Evolutionary conservation across 2,797 vertebrate genomes (phyloP), one percentile per base, ranked within the genome.

Genomic region (Sebastes oblongus): DNA sequence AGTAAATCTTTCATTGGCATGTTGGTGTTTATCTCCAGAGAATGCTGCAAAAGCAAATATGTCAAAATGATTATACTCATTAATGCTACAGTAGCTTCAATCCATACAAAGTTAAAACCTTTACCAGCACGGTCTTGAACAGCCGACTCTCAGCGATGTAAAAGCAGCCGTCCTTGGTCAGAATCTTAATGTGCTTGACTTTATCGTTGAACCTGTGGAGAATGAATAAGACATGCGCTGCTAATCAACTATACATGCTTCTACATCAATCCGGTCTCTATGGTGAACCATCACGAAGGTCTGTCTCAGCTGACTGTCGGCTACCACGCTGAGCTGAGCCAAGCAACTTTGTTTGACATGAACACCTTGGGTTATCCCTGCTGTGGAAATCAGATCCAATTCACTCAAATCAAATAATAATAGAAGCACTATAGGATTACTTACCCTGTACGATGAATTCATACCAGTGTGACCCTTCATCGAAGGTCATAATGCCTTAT

Each of bases 151-250:
- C 97, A 60, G 97, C 96, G 85, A 99, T 98, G 95, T 97, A 97
- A 92, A 98, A 98, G 94, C 94, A 96, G 84, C 96, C 94, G 79
- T 98, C 97, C 96, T 96, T 97, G 91, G 97, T 97, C 95, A 98
- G 95, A 95, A 99, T 98, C 96, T 97, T 98, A 95, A 99, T 99
- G 96, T 99, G 98, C 91, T 96, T 98, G 93, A 98, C 97, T 95
- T 98, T 97, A 1, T 97, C 96, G 93, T 97, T 97, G 93, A 97
- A 98, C 96, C 98, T 99, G 96, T 87, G 95, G 72, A 95, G 94
- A 94, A 96, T 88, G 91, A 96, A 96, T 96, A 96, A 95, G 94
- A 95, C 94, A 95, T 95, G 91, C 94, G 94, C 93, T 92, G 96
- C 96, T 96, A 87, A 92, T 92, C 80, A 88, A 89, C 79, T 80